Percentiles rank a stretch among this genome's conserved stretches.
Evolutionary conservation across 2,113 vertebrate species (phyloP).

Genomic region (Sinocyclocheilus maitianheensis): DNA sequence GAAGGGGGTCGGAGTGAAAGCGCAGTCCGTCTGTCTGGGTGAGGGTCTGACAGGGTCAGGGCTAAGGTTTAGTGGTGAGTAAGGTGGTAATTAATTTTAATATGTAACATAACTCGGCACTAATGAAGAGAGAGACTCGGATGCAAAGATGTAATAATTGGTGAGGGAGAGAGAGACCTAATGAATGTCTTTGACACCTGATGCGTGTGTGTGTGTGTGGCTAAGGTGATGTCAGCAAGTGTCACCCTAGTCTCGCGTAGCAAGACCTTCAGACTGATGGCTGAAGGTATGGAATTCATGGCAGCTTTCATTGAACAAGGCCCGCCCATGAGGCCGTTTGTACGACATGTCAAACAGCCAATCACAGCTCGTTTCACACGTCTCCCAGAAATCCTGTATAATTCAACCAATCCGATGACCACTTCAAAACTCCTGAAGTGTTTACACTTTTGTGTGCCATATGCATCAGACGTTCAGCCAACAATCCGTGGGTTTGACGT

Average conservation of each 20-base stretch:
- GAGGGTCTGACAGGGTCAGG: constrained; percentile 50
- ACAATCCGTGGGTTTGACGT: no score
- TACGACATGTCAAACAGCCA: no score
- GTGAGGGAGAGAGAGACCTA: constrained; percentile 49
- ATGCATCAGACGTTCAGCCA: no score
- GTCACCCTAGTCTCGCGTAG: neutral
- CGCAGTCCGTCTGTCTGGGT: constrained; percentile 40
- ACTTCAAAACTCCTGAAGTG: no score
- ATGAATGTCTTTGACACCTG: constrained; percentile 57
- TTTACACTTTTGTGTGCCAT: no score
- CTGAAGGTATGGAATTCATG: no score
- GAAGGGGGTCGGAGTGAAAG: constrained; percentile 38
- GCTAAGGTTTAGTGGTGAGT: constrained; percentile 45
- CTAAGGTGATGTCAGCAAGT: neutral
- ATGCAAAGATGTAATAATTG: constrained; percentile 51
- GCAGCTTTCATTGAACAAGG: no score
- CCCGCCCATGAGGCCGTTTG: no score
- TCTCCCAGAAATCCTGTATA: no score
- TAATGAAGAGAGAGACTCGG: constrained; percentile 60
- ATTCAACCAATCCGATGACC: no score
- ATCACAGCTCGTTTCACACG: no score
- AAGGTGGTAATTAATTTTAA: constrained; percentile 64
- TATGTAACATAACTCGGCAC: constrained; percentile 61
- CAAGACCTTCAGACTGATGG: no score
- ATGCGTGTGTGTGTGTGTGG: neutral